Evolutionary conservation across 1,140 invertebrate genomes (phyloP), one percentile per base, ranked within the genome.

Genomic region (Spodoptera frugiperda): DNA sequence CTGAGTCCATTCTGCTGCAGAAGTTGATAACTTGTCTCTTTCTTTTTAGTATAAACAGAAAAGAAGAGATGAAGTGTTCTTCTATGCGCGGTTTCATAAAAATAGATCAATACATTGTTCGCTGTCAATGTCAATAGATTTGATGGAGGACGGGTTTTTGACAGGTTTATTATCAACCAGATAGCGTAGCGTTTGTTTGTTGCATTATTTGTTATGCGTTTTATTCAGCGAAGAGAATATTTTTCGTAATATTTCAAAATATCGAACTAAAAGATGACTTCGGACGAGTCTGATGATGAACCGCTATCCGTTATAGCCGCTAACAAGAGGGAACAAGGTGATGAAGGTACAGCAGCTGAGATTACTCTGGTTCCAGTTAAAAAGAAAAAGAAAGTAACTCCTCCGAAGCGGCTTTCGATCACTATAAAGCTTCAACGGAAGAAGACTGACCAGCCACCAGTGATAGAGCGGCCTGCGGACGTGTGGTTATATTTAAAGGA

Each of bases 401-500:
- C 78, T 1, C 63, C 78, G 4, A 89, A 86, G 67, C 88, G 87
- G 33, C 48, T 84, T n/a, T 77, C 81, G 10, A 78, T 92, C 8
- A 89, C 87, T 0, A 84, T 90, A 54, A 89, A 89, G 78, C 74
- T 88, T 14, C 57, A 61, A 39, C 30, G 33, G 10, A 79, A 84
- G 19, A 85, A 87, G 75, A 54, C 81, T 15, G 39, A 12, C 63
- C 86, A 82, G 67, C 84, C 82, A 0, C 76, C 84, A 15, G 81
- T 93, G 2, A 84, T 91, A 19, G 88, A 92, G 53, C 78, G 90
- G 19, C 92, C 92, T 10, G 65, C 83, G 11, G 93, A 94, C 82
- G 92, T 94, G 6, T 94, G 94, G 94, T 72, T 94, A 9, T 94
- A 94, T 80, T 74, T 93, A 12, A 94, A 93, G 82, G 90, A 93